Conservation (phyloP, 1,140 invertebrate genomes). For the Drosophila ambigua region DNA sequence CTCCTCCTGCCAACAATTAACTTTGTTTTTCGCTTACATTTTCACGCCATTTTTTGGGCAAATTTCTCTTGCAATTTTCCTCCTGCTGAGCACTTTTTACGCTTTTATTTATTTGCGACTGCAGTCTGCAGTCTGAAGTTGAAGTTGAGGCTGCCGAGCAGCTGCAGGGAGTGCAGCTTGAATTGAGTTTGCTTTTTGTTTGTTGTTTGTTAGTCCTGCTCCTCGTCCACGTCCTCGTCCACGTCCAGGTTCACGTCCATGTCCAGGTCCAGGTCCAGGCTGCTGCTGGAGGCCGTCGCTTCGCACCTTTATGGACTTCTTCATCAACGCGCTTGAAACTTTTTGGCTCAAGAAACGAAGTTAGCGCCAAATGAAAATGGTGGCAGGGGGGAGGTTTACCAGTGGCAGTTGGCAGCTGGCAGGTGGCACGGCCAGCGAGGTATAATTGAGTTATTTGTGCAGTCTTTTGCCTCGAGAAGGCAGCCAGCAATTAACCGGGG, state of each 20-base stretch:
- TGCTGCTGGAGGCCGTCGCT: constrained; percentile 18
- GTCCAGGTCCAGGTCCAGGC: constrained; percentile 6
- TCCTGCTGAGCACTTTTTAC: constrained; percentile 24
- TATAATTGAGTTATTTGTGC: constrained; percentile 76
- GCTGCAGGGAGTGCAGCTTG: neutral
- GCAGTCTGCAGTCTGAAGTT: constrained; percentile 28
- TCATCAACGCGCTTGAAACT: constrained; percentile 67
- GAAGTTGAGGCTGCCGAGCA: too few relatives aligned
- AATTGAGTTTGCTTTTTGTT: constrained; percentile 54
- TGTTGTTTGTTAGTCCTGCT: constrained; percentile 40
- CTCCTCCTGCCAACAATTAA: constrained; percentile 62
- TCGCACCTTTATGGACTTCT: constrained; percentile 71
- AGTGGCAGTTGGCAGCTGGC: neutral
- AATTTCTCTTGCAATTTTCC: constrained; percentile 29
- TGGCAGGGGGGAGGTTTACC: neutral
- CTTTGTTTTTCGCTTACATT: constrained; percentile 78
- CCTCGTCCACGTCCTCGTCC: neutral
- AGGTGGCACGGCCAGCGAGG: neutral
- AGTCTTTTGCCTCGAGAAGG: constrained; percentile 52
- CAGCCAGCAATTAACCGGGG: constrained; percentile 47
- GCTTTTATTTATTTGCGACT: constrained; percentile 56
- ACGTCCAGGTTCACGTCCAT: neutral
- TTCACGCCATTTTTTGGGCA: constrained; percentile 70
- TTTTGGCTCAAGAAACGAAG: constrained; percentile 57
- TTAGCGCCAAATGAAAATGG: constrained; percentile 47